Percentiles rank a stretch among this genome's conserved stretches.
phyloP scores from a whole-genome alignment of 2,888 invertebrate genomes.

The Lithophane socia region DNA sequence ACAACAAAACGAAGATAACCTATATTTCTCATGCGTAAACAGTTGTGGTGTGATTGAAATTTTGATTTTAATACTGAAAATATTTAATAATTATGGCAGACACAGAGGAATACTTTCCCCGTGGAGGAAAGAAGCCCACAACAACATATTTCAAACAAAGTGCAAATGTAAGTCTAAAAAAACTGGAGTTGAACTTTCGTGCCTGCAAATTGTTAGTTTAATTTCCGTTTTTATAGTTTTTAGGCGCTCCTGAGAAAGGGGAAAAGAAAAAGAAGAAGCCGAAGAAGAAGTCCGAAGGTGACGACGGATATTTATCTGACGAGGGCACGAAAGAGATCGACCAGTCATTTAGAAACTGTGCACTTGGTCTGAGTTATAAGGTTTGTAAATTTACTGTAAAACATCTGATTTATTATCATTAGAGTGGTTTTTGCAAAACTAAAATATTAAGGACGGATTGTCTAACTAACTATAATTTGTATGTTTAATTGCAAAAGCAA shows the following conservation, averaged over 20 bases:
- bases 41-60: constrained; percentile 43
- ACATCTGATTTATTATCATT: background rate
- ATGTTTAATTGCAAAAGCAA: no score
- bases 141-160: constrained; percentile 85
- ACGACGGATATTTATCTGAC: constrained; percentile 87
- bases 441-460: background rate
- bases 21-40: constrained; percentile 71
- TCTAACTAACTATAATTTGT: background rate
- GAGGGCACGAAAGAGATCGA: constrained; percentile 78
- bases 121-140: constrained; percentile 89
- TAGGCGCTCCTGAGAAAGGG: constrained; percentile 83
- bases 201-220: background rate
- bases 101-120: constrained; percentile 90
- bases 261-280: constrained; percentile 83
- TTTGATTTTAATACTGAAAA: constrained; percentile 31
- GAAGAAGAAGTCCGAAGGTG: constrained; percentile 82
- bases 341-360: constrained; percentile 80
- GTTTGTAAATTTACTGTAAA: constrained; percentile 64
- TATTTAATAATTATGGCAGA: constrained; percentile 76
- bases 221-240: constrained; percentile 74
- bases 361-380: constrained; percentile 79
- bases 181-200: background rate
- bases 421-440: background rate
- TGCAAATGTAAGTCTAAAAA: constrained; percentile 79
- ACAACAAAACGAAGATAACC: constrained; percentile 72